These are phyloP conservation scores for Eupithecia centaureata DNA, from an alignment of 2,888 invertebrate genomes.

Conservation along the genomic window DNA sequence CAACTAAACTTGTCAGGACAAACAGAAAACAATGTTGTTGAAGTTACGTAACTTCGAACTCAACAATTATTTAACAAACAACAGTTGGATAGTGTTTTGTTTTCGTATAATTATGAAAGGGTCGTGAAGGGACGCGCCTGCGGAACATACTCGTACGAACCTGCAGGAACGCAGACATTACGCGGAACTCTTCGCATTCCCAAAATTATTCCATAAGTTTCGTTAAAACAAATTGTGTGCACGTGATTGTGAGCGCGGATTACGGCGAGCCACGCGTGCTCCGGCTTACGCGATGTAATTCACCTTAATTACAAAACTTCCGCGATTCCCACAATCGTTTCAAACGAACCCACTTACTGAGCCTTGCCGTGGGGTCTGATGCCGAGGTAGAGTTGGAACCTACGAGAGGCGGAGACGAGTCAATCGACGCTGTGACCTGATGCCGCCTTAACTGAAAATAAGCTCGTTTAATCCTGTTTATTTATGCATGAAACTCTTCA, in stretches of 20 bases:
- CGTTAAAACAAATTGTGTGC: constrained; percentile 25
- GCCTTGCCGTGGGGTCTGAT: constrained; percentile 4
- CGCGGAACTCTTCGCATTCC: background rate
- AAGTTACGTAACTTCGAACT: background rate
- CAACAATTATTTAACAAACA: background rate
- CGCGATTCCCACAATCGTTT: constrained; percentile 38
- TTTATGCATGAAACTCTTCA: background rate
- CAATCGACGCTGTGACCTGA: background rate
- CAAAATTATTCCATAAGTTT: constrained; percentile 8
- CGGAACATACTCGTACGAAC: background rate
- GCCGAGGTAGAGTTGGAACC: constrained; percentile 1
- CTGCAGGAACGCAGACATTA: background rate
- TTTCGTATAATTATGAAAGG: background rate
- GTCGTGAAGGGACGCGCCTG: background rate
- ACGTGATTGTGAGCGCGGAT: constrained; percentile 23
- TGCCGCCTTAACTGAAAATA: background rate
- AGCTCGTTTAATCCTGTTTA: constrained; percentile 6
- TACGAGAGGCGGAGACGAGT: background rate
- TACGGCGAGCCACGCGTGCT: constrained; percentile 14
- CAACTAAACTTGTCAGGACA: background rate
- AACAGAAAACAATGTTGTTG: background rate
- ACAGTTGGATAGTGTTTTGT: background rate
- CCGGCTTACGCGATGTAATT: constrained; percentile 17
- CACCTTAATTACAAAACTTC: constrained; percentile 41
- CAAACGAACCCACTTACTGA: constrained; percentile 12